Evolutionary conservation across 2,888 invertebrate species (phyloP).

Genomic region (Agrotis clavis): DNA sequence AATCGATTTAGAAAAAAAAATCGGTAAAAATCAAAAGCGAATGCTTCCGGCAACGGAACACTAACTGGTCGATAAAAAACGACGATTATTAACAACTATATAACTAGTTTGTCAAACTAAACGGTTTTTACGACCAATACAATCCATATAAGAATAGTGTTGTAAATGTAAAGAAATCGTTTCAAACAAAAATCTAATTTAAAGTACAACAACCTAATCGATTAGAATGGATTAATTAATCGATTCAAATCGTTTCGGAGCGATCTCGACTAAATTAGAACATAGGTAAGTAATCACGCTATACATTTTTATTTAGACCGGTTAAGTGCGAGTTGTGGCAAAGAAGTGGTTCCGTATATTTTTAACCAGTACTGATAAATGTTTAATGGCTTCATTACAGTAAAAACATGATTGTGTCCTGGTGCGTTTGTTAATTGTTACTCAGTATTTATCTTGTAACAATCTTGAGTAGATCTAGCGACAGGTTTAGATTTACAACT

Average conservation of each 20-base stretch:
- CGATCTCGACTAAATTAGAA: conserved; percentile 78
- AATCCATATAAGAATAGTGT: conserved; percentile 62
- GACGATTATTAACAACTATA: conserved; percentile 42
- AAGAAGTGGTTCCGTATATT: conserved; percentile 64
- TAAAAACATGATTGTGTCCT: conserved; percentile 46
- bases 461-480: not conserved
- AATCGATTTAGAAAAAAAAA: conserved; percentile 23
- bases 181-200: conserved; percentile 76
- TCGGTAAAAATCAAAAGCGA: conserved; percentile 54
- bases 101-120: conserved; percentile 64
- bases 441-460: conserved; percentile 27
- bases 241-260: conserved; percentile 74
- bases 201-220: conserved; percentile 77
- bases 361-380: conserved; percentile 43
- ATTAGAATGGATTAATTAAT: conserved; percentile 74
- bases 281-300: conserved; percentile 71
- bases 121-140: conserved; percentile 52
- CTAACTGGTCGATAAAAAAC: conserved; percentile 44
- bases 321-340: conserved; percentile 46
- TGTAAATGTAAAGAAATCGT: conserved; percentile 70
- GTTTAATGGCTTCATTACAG: conserved; percentile 60
- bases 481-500: not conserved
- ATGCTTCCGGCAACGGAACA: conserved; percentile 41
- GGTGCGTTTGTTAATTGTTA: conserved; percentile 48
- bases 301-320: conserved; percentile 65